Evolutionary conservation across 2,888 invertebrate genomes (phyloP), one percentile per base, ranked within the genome.

Genomic region (Helobdella robusta): DNA sequence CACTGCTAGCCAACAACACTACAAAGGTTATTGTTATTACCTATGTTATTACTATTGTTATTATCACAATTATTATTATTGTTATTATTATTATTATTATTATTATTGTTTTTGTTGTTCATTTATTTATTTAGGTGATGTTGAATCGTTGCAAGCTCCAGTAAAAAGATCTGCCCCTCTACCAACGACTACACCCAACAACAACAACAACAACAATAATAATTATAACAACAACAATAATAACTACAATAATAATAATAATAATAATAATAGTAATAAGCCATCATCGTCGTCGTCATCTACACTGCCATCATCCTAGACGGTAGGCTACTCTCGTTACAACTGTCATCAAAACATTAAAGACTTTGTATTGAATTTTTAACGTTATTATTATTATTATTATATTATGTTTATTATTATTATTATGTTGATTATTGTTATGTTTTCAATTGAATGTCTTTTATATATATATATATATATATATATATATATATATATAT

Each of bases 381-480:
- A n/a, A n/a, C n/a, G n/a, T n/a, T 40, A 15, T 40, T 40, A 15
- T 40, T n/a, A 40, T n/a, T 11, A 15, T 40, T 40, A 15, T 11
- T 40, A n/a, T 15, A 40, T 15, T 40, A 40, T 15, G n/a, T 40
- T 11, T n/a, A 15, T 40, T 40, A n/a, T n/a, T 40, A n/a, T n/a
- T 40, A 15, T 40, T 40, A 11, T n/a, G 44, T 15, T 15, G 44
- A 15, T 40, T n/a, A 15, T 40, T 40, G n/a, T n/a, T 40, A n/a
- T 40, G n/a, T n/a, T 40, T 40, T 40, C n/a, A n/a, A 11, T 40
- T 40, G n/a, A 11, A 40, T 40, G n/a, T 40, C 11, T 35, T 40
- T 11, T n/a, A 59, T 36, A 40, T 36, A 59, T 62, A 25, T 48
- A 62, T 52, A 2, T 52, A 2, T 62, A 54, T 62, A 28, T 62